phyloP scores from a whole-genome alignment of 1,140 invertebrate species.

The Thaumatotibia leucotreta region DNA sequence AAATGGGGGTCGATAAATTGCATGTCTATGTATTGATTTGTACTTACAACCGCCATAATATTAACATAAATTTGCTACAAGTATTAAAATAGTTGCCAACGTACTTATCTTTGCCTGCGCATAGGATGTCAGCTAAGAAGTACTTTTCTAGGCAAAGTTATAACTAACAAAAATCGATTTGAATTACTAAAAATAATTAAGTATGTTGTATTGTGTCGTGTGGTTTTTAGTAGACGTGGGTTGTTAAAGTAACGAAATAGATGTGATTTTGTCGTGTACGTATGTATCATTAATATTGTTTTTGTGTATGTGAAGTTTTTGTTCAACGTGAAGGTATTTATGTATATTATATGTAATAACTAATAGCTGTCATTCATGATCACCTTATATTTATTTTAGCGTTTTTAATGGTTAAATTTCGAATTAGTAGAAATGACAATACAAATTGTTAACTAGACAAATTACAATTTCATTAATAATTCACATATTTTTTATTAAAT shows the following conservation, averaged over 20 bases:
- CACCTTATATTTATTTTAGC: slow-evolving; percentile 30
- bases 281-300: neutral
- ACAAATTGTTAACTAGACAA: too few species aligned
- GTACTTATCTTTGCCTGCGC: neutral
- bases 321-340: neutral
- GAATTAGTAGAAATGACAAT: neutral
- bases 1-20: neutral
- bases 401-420: neutral
- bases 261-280: neutral
- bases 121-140: neutral
- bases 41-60: too few species aligned
- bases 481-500: too few species aligned
- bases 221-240: neutral
- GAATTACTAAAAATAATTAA: neutral
- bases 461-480: too few species aligned
- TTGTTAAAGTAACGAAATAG: too few species aligned
- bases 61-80: too few species aligned
- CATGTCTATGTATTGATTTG: neutral
- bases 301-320: neutral
- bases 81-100: too few species aligned
- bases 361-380: slow-evolving; percentile 18
- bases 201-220: neutral
- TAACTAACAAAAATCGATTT: neutral
- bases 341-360: too few species aligned
- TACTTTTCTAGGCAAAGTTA: neutral